Evolutionary conservation across 2,797 vertebrate species (phyloP).

Genomic region (Natrix natrix): DNA sequence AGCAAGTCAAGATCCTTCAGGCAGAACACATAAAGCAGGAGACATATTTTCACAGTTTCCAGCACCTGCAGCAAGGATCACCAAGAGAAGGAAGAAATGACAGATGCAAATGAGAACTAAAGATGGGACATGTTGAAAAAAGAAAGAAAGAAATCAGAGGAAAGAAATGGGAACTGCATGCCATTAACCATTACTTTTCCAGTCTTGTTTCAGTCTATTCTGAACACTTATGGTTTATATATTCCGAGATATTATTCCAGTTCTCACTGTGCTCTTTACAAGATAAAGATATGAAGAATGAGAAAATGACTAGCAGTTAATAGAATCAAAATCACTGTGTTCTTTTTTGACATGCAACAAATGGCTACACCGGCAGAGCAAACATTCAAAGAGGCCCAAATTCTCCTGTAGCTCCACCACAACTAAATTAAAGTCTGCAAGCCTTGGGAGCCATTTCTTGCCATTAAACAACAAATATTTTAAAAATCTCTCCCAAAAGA

Average conservation of each 20-base stretch:
- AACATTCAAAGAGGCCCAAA: neutral
- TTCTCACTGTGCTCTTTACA: conserved; percentile 69
- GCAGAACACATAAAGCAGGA: conserved; percentile 9
- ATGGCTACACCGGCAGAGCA: conserved; percentile 47
- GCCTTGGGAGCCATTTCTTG: conserved; percentile 58
- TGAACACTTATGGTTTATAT: conserved; percentile 70
- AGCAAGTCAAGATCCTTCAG: conserved; percentile 55
- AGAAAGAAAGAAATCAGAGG: conserved; percentile 58
- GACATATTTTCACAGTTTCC: conserved; percentile 32
- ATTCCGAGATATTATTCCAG: conserved; percentile 76
- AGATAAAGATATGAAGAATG: conserved; percentile 76
- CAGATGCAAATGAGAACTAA: conserved; percentile 65
- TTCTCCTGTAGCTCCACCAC: neutral
- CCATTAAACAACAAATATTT: conserved; percentile 45
- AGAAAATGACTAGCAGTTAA: conserved; percentile 76
- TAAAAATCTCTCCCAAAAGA: conserved; percentile 24
- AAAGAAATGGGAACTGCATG: conserved; percentile 74
- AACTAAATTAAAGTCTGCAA: neutral
- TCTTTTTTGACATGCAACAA: conserved; percentile 63
- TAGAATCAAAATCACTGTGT: conserved; percentile 65
- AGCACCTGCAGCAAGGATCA: conserved; percentile 49
- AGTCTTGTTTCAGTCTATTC: conserved; percentile 76
- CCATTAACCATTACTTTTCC: conserved; percentile 84
- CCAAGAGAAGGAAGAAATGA: conserved; percentile 61
- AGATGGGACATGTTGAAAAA: conserved; percentile 62